Evolutionary conservation across 1,140 invertebrate species (phyloP).

Genomic region (Caerostris extrusa): DNA sequence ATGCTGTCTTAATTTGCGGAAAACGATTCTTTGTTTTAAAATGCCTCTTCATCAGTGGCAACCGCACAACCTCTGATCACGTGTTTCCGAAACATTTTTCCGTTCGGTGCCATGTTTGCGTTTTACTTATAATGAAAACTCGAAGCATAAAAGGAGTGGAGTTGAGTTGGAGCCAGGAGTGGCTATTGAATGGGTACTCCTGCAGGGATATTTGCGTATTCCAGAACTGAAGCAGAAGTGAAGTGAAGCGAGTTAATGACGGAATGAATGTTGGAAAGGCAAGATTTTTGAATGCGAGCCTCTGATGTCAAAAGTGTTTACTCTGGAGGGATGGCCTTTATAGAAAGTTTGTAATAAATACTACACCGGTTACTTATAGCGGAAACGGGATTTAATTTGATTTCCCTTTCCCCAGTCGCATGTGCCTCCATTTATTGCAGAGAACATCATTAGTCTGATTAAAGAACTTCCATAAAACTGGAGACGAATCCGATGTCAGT

Average conservation of each 20-base stretch:
- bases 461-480: not conserved
- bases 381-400: not conserved
- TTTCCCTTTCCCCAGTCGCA: not conserved
- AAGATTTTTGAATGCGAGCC: not conserved
- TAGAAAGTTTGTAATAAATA: not conserved
- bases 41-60: constrained; percentile 30
- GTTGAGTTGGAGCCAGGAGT: not conserved
- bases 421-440: not conserved
- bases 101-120: not conserved
- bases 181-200: constrained; percentile 10
- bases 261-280: not conserved
- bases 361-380: not conserved
- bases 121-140: constrained; percentile 9
- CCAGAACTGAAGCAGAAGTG: not conserved
- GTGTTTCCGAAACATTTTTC: not conserved
- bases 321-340: not conserved
- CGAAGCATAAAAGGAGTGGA: not conserved
- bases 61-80: not conserved
- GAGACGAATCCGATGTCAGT: no score
- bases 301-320: not conserved
- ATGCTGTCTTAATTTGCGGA: constrained; percentile 20
- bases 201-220: not conserved
- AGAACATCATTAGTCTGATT: not conserved
- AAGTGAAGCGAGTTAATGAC: constrained; percentile 9
- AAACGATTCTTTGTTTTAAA: constrained; percentile 41